phyloP scores from a whole-genome alignment of 35 echinoderm and acorn worm genomes.

The Ophioderma brevispina region DNA sequence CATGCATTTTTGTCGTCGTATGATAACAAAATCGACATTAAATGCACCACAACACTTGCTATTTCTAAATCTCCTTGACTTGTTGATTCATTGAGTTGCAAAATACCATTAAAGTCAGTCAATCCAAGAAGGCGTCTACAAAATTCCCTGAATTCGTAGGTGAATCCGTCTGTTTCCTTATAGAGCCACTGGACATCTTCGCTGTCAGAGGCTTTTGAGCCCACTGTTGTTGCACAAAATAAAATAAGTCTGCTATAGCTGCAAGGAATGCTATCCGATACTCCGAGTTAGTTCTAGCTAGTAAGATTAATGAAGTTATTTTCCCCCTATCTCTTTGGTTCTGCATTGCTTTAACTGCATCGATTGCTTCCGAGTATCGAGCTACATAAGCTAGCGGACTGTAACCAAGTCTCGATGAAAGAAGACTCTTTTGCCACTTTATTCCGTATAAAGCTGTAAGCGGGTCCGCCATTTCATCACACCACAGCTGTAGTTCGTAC shows the following conservation, averaged over 20 bases:
- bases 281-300: not conserved
- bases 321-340: not conserved
- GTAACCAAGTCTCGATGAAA: not conserved
- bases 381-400: not conserved
- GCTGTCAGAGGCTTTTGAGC: not conserved
- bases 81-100: constrained; percentile 15
- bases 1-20: not conserved
- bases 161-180: not conserved
- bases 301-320: not conserved
- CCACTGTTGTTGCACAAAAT: not conserved
- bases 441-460: not conserved
- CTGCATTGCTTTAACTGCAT: not conserved
- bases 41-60: constrained; percentile 15
- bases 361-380: not conserved
- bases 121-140: not conserved
- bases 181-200: not conserved
- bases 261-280: constrained; percentile 30
- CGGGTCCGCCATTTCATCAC: not conserved
- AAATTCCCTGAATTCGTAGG: not conserved
- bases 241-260: constrained; percentile 15
- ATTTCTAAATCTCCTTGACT: not conserved
- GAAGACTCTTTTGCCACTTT: not conserved
- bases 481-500: not conserved
- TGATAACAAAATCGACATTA: not conserved
- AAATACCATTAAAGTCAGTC: constrained; percentile 18